Evolutionary conservation across 1,140 invertebrate species (phyloP).

Genomic region (Agrilus planipennis): DNA sequence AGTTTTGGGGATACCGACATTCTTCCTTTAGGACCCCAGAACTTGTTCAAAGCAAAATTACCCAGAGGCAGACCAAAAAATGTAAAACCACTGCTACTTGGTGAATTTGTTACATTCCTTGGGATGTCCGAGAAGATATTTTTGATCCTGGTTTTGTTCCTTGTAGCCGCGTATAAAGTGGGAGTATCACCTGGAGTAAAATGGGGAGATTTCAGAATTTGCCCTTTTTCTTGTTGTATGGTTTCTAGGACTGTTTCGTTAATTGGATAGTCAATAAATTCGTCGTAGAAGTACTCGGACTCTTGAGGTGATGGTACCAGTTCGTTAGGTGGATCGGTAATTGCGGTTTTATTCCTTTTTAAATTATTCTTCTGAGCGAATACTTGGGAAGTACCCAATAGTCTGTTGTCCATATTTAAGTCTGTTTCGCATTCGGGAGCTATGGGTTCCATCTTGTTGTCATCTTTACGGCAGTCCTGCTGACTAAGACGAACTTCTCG

Average conservation of each 20-base stretch:
- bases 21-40: background rate
- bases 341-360: conserved; percentile 23
- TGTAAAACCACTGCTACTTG: conserved; percentile 52
- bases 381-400: conserved; percentile 23
- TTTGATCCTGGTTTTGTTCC: conserved; percentile 28
- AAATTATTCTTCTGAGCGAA: conserved; percentile 37
- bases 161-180: conserved; percentile 49
- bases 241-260: conserved; percentile 37
- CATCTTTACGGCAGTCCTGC: conserved; percentile 46
- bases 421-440: conserved; percentile 52
- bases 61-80: conserved; percentile 76
- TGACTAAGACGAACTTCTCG: conserved; percentile 55
- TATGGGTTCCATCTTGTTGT: conserved; percentile 40
- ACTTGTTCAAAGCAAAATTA: conserved; percentile 44
- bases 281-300: conserved; percentile 69
- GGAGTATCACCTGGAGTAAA: conserved; percentile 47
- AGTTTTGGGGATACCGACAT: background rate
- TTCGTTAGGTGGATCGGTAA: conserved; percentile 11
- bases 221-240: background rate
- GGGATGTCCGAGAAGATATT: conserved; percentile 32
- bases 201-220: conserved; percentile 22
- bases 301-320: conserved; percentile 51
- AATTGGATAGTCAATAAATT: conserved; percentile 61
- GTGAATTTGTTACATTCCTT: conserved; percentile 33
- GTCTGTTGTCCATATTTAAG: conserved; percentile 27